Percentiles rank a stretch among this genome's conserved stretches.
These are phyloP conservation scores for Petrocephalus sullivani DNA, from an alignment of 2,797 vertebrate genomes.

Conservation along the genomic window DNA sequence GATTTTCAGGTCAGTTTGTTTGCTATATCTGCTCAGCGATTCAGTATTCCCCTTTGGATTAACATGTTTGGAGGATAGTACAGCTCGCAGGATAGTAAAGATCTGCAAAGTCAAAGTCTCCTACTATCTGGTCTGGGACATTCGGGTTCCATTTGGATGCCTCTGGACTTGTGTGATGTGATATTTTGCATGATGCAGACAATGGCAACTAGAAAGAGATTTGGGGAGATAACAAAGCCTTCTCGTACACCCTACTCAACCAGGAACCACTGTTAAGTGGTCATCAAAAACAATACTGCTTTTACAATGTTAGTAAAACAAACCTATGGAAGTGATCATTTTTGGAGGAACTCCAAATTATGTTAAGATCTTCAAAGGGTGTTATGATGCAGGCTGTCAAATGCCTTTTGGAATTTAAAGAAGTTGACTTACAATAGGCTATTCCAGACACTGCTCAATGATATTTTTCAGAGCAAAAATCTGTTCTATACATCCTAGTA, in stretches of 20 bases:
- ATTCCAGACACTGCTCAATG: neutral
- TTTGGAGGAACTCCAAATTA: neutral
- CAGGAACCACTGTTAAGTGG: neutral
- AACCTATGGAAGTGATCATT: neutral
- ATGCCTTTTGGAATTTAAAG: neutral
- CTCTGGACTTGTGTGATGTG: slow-evolving; percentile 22
- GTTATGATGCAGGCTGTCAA: neutral
- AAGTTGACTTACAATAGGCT: neutral
- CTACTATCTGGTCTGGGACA: slow-evolving; percentile 1
- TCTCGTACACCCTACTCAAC: neutral
- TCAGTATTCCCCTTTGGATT: neutral
- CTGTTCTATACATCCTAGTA: neutral
- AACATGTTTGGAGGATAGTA: neutral
- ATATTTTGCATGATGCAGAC: slow-evolving; percentile 20
- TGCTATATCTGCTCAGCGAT: neutral
- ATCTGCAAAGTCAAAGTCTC: slow-evolving; percentile 23
- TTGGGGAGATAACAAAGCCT: neutral
- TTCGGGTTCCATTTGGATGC: slow-evolving; percentile 23
- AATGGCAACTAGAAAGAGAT: slow-evolving; percentile 16
- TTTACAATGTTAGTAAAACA: slow-evolving; percentile 7
- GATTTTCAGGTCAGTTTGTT: neutral
- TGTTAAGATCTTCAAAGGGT: neutral
- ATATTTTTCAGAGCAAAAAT: neutral
- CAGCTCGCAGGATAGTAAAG: neutral
- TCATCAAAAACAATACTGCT: neutral